Conservation (phyloP, 35 echinoderm and acorn worm genomes). For the Heliocidaris tuberculata region DNA sequence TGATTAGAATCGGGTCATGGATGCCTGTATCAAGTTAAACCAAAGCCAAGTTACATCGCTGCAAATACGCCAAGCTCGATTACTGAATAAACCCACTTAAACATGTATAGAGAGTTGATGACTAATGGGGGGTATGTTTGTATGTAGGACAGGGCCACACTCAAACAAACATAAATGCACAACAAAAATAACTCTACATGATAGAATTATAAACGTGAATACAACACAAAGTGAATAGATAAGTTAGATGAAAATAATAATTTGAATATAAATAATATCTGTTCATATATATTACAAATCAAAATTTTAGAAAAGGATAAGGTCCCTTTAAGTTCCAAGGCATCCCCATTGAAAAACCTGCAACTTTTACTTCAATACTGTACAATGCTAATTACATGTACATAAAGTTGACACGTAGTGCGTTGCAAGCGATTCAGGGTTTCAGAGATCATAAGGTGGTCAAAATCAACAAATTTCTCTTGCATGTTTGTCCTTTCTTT, state of each 20-base stretch:
- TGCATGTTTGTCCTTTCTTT: no score
- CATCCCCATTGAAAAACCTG: background rate
- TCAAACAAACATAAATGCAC: background rate
- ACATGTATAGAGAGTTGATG: no score
- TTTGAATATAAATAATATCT: slow-evolving; percentile 5
- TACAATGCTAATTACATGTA: background rate
- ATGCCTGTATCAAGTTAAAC: no score
- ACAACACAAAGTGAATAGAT: background rate
- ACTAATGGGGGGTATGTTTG: no score
- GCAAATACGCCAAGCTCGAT: no score
- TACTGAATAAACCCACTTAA: no score
- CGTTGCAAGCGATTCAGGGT: background rate
- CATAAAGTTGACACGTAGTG: background rate
- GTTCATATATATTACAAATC: background rate
- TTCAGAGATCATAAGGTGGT: background rate
- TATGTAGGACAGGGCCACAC: background rate
- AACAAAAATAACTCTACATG: background rate
- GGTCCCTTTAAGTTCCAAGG: no score
- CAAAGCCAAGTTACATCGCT: no score
- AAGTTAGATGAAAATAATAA: background rate
- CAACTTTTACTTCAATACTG: background rate
- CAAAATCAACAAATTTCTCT: no score
- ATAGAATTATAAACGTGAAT: background rate
- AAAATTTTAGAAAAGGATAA: background rate
- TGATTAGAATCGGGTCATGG: no score